A percentile compares a stretch with the other conserved stretches of the same genome.
Evolutionary conservation across 2,888 invertebrate genomes (phyloP).

Genomic region (Coelinius sp.): DNA sequence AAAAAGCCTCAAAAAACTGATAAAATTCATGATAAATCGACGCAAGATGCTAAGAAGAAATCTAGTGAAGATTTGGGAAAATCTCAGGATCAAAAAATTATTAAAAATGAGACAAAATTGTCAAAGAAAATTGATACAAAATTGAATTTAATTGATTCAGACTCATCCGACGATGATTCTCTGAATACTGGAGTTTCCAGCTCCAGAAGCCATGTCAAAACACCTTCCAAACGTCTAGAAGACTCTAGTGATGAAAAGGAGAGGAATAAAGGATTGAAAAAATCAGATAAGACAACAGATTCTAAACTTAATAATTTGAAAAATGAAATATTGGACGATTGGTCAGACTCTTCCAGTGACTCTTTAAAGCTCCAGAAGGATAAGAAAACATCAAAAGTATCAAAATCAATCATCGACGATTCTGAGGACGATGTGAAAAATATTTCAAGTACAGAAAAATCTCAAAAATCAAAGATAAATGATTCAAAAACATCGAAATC

Average conservation of each 20-base stretch:
- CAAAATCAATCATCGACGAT: slow-evolving; percentile 1
- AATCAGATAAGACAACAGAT: not conserved
- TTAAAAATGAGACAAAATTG: not conserved
- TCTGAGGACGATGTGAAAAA: not conserved
- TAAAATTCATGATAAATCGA: not conserved
- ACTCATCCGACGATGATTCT: not conserved
- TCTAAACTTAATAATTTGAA: not conserved
- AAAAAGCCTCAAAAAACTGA: slow-evolving; percentile 6
- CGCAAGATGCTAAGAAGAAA: not conserved
- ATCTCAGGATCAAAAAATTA: not conserved
- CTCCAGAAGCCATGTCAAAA: not conserved
- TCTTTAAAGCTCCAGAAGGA: not conserved
- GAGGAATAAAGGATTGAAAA: not conserved
- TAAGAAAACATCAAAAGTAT: not conserved
- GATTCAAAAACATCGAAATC: not conserved
- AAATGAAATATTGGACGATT: not conserved
- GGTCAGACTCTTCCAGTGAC: not conserved
- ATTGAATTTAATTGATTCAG: not conserved
- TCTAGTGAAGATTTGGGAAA: not conserved
- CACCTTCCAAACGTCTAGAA: not conserved
- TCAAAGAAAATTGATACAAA: not conserved
- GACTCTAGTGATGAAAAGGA: not conserved
- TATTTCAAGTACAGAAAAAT: not conserved
- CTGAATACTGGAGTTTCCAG: not conserved
- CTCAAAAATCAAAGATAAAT: not conserved